Conservation (phyloP, 2,888 invertebrate species). For the Tetranychus piercei region DNA sequence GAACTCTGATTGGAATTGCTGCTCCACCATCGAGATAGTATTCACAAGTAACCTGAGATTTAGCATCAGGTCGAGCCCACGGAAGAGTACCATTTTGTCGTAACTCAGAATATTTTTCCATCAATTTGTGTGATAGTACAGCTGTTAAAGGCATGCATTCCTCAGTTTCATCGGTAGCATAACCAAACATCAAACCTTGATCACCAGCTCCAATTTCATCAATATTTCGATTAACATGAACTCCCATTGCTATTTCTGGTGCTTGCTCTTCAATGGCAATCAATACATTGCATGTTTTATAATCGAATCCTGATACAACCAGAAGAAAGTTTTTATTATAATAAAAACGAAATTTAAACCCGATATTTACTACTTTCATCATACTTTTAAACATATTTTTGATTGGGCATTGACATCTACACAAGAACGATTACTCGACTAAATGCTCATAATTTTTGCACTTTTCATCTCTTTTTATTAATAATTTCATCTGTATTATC, state of each 20-base stretch:
- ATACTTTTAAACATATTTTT: too few species aligned
- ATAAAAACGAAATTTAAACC: too few species aligned
- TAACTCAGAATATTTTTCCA: conserved; percentile 32
- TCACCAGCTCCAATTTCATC: conserved; percentile 95
- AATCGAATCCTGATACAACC: conserved; percentile 68
- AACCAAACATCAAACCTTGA: conserved; percentile 50
- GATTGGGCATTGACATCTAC: too few species aligned
- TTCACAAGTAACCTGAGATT: conserved; percentile 39
- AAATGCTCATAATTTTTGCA: too few species aligned
- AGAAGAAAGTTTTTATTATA: conserved; percentile 30
- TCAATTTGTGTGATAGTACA: conserved; percentile 34
- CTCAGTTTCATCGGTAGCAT: conserved; percentile 37
- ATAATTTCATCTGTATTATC: too few species aligned
- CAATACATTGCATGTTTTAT: conserved; percentile 97
- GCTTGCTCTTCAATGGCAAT: conserved; percentile 93
- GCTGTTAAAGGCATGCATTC: conserved; percentile 37
- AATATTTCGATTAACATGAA: conserved; percentile 68
- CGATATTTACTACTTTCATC: too few species aligned
- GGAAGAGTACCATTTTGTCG: conserved; percentile 32
- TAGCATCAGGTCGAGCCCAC: conserved; percentile 36
- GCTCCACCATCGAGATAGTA: conserved; percentile 38
- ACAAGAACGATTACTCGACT: too few species aligned
- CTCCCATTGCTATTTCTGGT: conserved; percentile 88
- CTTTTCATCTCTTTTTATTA: too few species aligned
- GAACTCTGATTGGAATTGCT: conserved; percentile 38